phyloP scores from a whole-genome alignment of 2,797 vertebrate genomes.

The Sphenodon punctatus region DNA sequence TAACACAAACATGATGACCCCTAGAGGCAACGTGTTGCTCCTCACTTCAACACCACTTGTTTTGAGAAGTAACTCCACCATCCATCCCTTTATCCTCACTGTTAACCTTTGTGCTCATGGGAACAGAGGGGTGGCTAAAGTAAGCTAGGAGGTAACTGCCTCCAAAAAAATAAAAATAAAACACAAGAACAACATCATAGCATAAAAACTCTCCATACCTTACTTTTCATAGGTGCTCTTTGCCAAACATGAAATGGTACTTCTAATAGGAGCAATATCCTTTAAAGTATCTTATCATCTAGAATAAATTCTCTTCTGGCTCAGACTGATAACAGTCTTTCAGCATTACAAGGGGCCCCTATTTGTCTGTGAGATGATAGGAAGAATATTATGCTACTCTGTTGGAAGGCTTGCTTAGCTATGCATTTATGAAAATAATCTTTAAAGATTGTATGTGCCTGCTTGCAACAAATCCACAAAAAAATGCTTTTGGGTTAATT shows the following conservation, averaged over 20 bases:
- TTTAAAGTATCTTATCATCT: not conserved
- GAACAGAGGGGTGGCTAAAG: no score
- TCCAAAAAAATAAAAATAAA: not conserved
- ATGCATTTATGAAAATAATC: not conserved
- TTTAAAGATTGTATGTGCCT: conserved; percentile 22
- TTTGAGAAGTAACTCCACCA: no score
- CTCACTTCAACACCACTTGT: no score
- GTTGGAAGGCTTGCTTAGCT: not conserved
- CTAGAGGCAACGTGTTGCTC: no score
- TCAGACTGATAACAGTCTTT: not conserved
- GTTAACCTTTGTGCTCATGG: no score
- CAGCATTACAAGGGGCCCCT: not conserved
- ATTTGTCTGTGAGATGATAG: conserved; percentile 36
- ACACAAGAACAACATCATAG: not conserved
- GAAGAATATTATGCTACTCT: conserved; percentile 46
- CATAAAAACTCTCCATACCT: not conserved
- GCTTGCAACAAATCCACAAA: conserved; percentile 50
- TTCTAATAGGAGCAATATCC: not conserved
- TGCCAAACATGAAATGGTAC: not conserved
- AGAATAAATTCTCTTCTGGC: conserved; percentile 35
- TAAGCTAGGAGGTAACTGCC: no score
- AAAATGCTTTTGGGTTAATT: conserved; percentile 58
- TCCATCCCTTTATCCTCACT: no score
- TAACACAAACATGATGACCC: no score
- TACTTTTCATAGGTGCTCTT: not conserved